Percentiles rank a stretch among this genome's conserved stretches.
These are phyloP conservation scores for Galeruca laticollis DNA, from an alignment of 2,888 invertebrate species.

Conservation along the genomic window DNA sequence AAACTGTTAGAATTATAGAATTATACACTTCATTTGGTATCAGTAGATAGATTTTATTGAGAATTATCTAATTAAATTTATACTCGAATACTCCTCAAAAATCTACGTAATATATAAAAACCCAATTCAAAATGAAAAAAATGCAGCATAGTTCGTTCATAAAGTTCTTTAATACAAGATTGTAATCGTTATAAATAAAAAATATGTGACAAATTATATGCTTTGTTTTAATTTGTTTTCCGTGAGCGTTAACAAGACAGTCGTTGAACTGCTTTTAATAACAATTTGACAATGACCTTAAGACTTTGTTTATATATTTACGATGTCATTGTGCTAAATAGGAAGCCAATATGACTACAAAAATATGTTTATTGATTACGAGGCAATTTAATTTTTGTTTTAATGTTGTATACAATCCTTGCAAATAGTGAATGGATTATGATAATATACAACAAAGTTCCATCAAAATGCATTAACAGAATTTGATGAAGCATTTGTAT, in stretches of 20 bases:
- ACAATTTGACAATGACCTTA: slow-evolving; percentile 40
- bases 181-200: background rate
- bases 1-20: no score
- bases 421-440: no score
- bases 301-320: slow-evolving; percentile 22
- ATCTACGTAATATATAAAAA: background rate
- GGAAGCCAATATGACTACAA: slow-evolving; percentile 8
- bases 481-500: no score
- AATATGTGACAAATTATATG: background rate
- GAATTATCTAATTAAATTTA: background rate
- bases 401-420: background rate
- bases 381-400: background rate
- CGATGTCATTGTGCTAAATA: slow-evolving; percentile 22
- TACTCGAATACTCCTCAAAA: background rate
- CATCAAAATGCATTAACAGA: no score
- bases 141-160: background rate
- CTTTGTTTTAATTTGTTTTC: slow-evolving; percentile 11
- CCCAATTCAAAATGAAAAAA: background rate
- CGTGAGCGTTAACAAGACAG: slow-evolving; percentile 19
- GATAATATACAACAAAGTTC: no score
- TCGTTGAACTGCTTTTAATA: slow-evolving; percentile 36
- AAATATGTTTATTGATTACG: background rate
- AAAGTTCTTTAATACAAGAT: background rate
- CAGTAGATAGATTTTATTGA: no score
- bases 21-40: no score